Conservation (phyloP, 2,888 invertebrate genomes). For the Aleiodes alternator region DNA sequence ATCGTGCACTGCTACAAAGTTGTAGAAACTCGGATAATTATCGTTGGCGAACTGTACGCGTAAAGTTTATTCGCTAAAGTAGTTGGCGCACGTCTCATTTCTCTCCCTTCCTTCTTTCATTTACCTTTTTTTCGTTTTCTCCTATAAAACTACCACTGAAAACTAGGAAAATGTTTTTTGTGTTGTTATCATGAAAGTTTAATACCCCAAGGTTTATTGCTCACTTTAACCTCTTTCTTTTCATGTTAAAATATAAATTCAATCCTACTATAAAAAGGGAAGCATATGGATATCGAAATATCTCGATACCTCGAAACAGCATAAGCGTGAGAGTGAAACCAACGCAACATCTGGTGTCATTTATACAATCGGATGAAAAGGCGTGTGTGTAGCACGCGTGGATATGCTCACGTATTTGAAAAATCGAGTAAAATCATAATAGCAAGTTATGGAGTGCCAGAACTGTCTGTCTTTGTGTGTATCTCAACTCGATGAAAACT, state of each 20-base stretch:
- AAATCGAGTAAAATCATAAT: slow-evolving; percentile 4
- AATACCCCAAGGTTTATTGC: slow-evolving; percentile 16
- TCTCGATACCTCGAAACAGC: no score
- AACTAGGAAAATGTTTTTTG: slow-evolving; percentile 6
- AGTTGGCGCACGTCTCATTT: slow-evolving; percentile 31
- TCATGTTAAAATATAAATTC: neutral
- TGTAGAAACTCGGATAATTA: slow-evolving; percentile 66
- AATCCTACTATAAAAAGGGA: no score
- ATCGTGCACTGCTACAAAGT: slow-evolving; percentile 13
- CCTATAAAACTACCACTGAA: slow-evolving; percentile 5
- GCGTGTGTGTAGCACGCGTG: no score
- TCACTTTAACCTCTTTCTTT: slow-evolving; percentile 22
- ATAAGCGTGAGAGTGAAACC: no score
- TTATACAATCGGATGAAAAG: no score
- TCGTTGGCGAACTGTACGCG: slow-evolving; percentile 65
- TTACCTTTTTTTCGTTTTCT: slow-evolving; percentile 34
- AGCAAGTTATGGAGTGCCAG: slow-evolving; percentile 6
- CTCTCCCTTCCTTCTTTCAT: slow-evolving; percentile 11
- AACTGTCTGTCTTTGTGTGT: slow-evolving; percentile 10
- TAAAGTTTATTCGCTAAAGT: slow-evolving; percentile 56
- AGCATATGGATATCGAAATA: no score
- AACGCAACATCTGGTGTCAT: no score
- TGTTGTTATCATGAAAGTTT: slow-evolving; percentile 32
- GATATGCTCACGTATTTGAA: neutral
- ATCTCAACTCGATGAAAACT: slow-evolving; percentile 23